A percentile compares a stretch with the other conserved stretches of the same genome.
phyloP scores from a whole-genome alignment of 2,888 invertebrate genomes.

The Marronus borbonicus region DNA sequence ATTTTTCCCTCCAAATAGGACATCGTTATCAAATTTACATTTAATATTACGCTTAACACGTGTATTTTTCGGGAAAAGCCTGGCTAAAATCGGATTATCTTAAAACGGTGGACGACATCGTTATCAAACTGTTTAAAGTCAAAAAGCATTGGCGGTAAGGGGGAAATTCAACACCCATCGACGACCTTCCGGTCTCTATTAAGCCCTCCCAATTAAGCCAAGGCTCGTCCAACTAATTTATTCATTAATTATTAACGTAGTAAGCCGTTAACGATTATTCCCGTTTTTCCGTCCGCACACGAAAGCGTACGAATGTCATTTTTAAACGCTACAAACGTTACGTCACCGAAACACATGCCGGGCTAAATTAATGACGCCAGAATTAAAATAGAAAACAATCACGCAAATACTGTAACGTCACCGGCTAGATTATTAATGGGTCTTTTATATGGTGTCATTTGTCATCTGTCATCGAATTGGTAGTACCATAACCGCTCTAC shows the following conservation, averaged over 20 bases:
- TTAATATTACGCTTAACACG: background rate
- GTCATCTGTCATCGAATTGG: slow-evolving; percentile 48
- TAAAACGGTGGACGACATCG: background rate
- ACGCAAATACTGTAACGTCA: slow-evolving; percentile 45
- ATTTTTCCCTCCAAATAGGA: too few relatives aligned
- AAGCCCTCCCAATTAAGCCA: slow-evolving; percentile 28
- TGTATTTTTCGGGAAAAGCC: background rate
- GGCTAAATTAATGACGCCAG: slow-evolving; percentile 44
- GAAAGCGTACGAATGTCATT: slow-evolving; percentile 25
- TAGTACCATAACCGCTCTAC: slow-evolving; percentile 14
- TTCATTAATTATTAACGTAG: slow-evolving; percentile 41
- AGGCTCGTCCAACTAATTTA: slow-evolving; percentile 29
- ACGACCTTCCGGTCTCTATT: slow-evolving; percentile 35
- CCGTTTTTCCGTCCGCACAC: slow-evolving; percentile 1
- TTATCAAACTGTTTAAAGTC: slow-evolving; percentile 6
- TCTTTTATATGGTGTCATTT: slow-evolving; percentile 49
- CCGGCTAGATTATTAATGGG: slow-evolving; percentile 48
- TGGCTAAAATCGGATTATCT: background rate
- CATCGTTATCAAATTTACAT: too few relatives aligned
- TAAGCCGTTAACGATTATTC: background rate
- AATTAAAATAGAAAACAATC: slow-evolving; percentile 50
- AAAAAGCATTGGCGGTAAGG: slow-evolving; percentile 4
- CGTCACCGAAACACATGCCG: slow-evolving; percentile 43
- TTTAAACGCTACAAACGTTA: slow-evolving; percentile 44
- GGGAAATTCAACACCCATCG: slow-evolving; percentile 2